Evolutionary conservation across 2,888 invertebrate species (phyloP), one percentile per base, ranked within the genome.

Genomic region (Ashinkailepas kermadecensis): DNA sequence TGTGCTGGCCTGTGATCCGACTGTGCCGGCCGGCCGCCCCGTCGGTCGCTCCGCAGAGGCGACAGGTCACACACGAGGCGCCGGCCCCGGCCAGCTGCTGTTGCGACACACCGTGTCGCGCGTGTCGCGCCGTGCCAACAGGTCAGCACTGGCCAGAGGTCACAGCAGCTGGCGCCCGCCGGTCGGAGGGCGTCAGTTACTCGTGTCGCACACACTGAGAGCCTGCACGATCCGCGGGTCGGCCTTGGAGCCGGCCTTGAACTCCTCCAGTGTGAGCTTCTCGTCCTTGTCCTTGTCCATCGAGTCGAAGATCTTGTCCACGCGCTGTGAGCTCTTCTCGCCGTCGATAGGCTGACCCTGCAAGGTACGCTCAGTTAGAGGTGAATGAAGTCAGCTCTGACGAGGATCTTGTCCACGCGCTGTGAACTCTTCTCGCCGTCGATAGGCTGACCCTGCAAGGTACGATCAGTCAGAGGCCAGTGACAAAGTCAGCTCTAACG

Each of bases 281-380:
- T 98, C 97, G 89, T 98, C 98, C 89, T 97, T 96, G 88, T 99
- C 97, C 90, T 94, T 98, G 89, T 99, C 99, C 97, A 97, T 96
- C 88, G 97, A 97, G 88, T 96, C 96, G 90, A 99, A 99, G 87
- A 99, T 99, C 89, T 97, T 96, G 89, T 98, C 97, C 84, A 98
- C 98, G 87, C 97, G 92, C 88, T 97, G 95, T 23, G 95, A 95
- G 84, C 95, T 95, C 88, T 95, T 95, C 87, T 95, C 95, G 87
- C 95, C 95, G 86, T 95, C 95, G 81, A 95, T 95, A 84, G 94
- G 93, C 87, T 95, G 95, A 39, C 95, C 95, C 95, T 95, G 89
- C n/a, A 89, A 65, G 10, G 21, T 21, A 78, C 95, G 39, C 39
- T 39, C 39, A 39, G 39, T 39, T 4, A 39, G 39, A 39, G 39